Base-by-base conservation (phyloP, 2,888 invertebrate genomes). In the Limulus polyphemus region DNA sequence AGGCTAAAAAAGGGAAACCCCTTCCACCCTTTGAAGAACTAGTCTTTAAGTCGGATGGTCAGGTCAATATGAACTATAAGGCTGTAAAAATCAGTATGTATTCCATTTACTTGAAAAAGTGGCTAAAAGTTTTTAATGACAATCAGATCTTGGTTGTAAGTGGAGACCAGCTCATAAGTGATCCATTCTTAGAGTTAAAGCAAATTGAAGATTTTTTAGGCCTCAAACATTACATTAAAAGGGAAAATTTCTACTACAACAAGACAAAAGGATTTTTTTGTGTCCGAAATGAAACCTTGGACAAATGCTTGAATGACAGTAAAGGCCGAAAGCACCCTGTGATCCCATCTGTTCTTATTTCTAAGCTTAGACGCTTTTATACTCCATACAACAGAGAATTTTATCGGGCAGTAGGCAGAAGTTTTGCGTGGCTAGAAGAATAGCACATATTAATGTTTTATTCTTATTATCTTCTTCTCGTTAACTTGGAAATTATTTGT, bases 241-340 rank as follows among this genome's bases (percentile, higher is more conserved):
- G 85, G 72, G 88, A 88, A 76, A 90, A 93, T 78, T 91, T 98
- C 78, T 93, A 94, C 79, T 98, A 92, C 80, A 97, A 99, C 79
- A 87, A 88, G 78, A 93, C 92, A 14, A 93, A 95, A 77, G 93
- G 97, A 64, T 93, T 99, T 79, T 97, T 89, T 78, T 97, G 97
- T 76, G 76, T 80, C 66, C 70, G 76, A 46, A 75, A 77, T 67
- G 75, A 75, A 47, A 76, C 74, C 56, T 74, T 70, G 81, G 90
- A 73, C 85, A 89, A 89, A 73, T 94, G 94, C 76, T 79, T 94
- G 59, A 90, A 90, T 83, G 90, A 82, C 82, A 90, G 78, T 84
- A 95, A 83, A 79, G 95, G 79, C 75, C 85, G 75, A 83, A 88
- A 79, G 83, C 91, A 94, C 78, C 90, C 93, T 10, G 80, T 86